Conservation (phyloP, 2,888 invertebrate genomes). For the Ormia ochracea region DNA sequence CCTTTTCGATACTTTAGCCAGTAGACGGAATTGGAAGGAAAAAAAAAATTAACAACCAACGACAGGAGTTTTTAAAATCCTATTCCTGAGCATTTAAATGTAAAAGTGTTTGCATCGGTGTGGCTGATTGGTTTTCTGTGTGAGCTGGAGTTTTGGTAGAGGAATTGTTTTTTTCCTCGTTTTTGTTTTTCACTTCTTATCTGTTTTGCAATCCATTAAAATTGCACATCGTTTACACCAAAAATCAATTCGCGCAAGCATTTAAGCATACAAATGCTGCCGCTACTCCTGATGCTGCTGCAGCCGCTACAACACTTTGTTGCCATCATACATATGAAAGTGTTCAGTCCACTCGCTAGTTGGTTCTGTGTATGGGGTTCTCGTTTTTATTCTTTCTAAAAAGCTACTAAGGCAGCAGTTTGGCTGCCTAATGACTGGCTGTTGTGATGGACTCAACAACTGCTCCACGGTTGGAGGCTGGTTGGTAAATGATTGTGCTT, state of each 20-base stretch:
- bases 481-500: constrained; percentile 18
- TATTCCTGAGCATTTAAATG: constrained; percentile 25
- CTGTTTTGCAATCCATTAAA: constrained; percentile 76
- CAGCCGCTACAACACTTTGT: constrained; percentile 14
- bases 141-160: constrained; percentile 37
- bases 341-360: constrained; percentile 1
- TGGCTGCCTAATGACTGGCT: constrained; percentile 48
- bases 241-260: constrained; percentile 77
- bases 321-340: background rate
- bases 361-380: background rate
- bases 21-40: background rate
- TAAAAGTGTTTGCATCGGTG: constrained; percentile 1
- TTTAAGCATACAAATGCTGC: constrained; percentile 72
- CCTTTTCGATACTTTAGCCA: background rate
- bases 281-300: constrained; percentile 64
- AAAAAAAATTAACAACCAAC: constrained; percentile 3
- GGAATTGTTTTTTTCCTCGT: constrained; percentile 33
- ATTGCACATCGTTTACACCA: constrained; percentile 77
- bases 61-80: constrained; percentile 21
- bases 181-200: constrained; percentile 68
- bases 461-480: constrained; percentile 39
- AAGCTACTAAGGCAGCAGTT: constrained; percentile 57
- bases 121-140: background rate
- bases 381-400: constrained; percentile 7
- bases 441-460: constrained; percentile 43